Percentiles rank a stretch among this genome's conserved stretches.
These are phyloP conservation scores for Brachyistius frenatus DNA, from an alignment of 2,113 vertebrate species.

Conservation along the genomic window DNA sequence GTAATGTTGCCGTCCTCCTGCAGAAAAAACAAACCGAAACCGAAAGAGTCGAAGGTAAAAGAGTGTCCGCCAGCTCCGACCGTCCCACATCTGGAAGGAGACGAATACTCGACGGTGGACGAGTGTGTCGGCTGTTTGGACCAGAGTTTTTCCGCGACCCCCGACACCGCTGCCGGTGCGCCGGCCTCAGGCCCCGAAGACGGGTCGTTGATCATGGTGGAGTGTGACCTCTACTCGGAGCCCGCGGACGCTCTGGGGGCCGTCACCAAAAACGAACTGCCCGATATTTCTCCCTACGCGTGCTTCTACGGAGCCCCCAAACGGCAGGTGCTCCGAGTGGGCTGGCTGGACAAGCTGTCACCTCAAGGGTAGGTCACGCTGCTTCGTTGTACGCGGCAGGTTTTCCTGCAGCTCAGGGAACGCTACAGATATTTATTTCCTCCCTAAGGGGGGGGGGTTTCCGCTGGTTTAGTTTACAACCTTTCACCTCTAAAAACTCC, in stretches of 20 bases:
- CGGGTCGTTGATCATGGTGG: slow-evolving; percentile 58
- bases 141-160: background rate
- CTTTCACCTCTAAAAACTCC: background rate
- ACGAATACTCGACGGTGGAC: slow-evolving; percentile 88
- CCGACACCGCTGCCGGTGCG: slow-evolving; percentile 30
- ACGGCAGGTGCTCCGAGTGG: slow-evolving; percentile 85
- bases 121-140: slow-evolving; percentile 74
- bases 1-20: background rate
- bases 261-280: slow-evolving; percentile 3
- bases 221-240: slow-evolving; percentile 74
- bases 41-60: slow-evolving; percentile 35
- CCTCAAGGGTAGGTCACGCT: slow-evolving; percentile 89
- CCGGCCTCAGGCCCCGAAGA: slow-evolving; percentile 34
- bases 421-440: background rate
- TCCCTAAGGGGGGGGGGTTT: too few relatives aligned
- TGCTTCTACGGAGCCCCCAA: slow-evolving; percentile 90
- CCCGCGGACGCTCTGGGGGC: slow-evolving; percentile 49
- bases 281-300: slow-evolving; percentile 92
- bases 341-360: slow-evolving; percentile 97
- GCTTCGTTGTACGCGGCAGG: too few relatives aligned
- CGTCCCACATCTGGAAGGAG: slow-evolving; percentile 54
- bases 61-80: background rate
- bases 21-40: slow-evolving; percentile 60
- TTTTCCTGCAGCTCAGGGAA: background rate
- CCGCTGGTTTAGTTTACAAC: background rate